Percentiles rank a stretch among this genome's conserved stretches.
phyloP scores from a whole-genome alignment of 2,113 vertebrate genomes.

The Eurystomus gularis region DNA sequence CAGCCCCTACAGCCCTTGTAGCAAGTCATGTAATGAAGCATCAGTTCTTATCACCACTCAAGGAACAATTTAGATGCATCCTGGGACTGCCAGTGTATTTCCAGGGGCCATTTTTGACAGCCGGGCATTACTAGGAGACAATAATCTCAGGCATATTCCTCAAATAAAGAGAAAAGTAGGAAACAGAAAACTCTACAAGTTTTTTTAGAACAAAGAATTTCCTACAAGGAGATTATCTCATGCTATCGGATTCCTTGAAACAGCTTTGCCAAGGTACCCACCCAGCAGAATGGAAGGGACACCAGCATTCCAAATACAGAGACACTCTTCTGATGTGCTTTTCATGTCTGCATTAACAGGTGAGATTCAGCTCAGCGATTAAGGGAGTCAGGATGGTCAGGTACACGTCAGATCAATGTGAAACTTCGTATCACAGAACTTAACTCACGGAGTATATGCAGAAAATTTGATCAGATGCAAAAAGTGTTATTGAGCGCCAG shows the following conservation, averaged over 20 bases:
- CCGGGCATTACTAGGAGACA: background rate
- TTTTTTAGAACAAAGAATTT: background rate
- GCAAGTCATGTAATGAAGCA: background rate
- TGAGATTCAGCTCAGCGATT: background rate
- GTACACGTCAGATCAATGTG: accelerated
- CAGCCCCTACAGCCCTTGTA: background rate
- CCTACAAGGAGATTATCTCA: background rate
- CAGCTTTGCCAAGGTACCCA: background rate
- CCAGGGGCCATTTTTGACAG: background rate
- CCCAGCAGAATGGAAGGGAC: background rate
- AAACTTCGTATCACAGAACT: background rate
- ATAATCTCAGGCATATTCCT: background rate
- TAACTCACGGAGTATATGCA: no score
- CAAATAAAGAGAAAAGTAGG: background rate
- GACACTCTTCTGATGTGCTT: accelerated
- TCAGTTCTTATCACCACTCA: background rate
- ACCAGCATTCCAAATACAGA: background rate
- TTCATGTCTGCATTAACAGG: background rate
- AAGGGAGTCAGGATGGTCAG: background rate
- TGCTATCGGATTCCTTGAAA: background rate
- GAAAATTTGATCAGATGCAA: background rate
- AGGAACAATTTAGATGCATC: background rate
- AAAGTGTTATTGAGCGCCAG: background rate
- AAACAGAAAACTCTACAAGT: background rate
- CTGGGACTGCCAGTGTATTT: background rate